These are phyloP conservation scores for Amphiura filiformis DNA, from an alignment of 35 echinoderm and acorn worm genomes.

Conservation along the genomic window DNA sequence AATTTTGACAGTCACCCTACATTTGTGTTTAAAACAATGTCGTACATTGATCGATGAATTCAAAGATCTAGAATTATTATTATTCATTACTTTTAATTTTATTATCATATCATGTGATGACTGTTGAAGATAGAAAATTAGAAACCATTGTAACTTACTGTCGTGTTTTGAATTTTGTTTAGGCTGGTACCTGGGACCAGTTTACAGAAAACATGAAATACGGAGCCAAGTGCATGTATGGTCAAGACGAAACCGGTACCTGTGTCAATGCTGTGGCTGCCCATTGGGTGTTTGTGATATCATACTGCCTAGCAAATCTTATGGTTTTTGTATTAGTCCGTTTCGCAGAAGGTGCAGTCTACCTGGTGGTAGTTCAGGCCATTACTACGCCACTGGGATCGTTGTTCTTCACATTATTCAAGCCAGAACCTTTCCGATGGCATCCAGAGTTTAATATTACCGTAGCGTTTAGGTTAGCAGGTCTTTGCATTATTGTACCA, in stretches of 20 bases:
- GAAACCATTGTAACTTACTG: too few species aligned
- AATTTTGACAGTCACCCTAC: too few species aligned
- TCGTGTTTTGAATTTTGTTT: too few species aligned
- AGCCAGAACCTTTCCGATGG: conserved; percentile 54
- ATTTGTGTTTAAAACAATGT: too few species aligned
- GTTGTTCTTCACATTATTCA: conserved; percentile 88
- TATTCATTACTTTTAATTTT: too few species aligned
- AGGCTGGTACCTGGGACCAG: conserved; percentile 9
- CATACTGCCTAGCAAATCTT: conserved; percentile 76
- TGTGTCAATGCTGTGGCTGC: conserved; percentile 61
- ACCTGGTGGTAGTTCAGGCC: conserved; percentile 88
- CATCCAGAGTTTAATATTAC: conserved; percentile 65
- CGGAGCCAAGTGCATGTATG: conserved; percentile 80
- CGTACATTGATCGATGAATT: too few species aligned
- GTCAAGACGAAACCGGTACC: neutral
- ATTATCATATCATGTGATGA: too few species aligned
- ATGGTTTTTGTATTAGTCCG: conserved; percentile 87
- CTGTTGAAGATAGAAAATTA: too few species aligned
- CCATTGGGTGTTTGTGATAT: conserved; percentile 68
- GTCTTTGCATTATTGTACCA: conserved; percentile 82
- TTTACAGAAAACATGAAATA: conserved; percentile 68
- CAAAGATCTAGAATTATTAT: too few species aligned
- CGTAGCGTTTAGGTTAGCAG: conserved; percentile 72
- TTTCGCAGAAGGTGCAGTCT: conserved; percentile 89
- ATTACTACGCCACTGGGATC: conserved; percentile 78